Evolutionary conservation across 2,888 invertebrate species (phyloP), one percentile per base, ranked within the genome.

Genomic region (Andrena marginata): DNA sequence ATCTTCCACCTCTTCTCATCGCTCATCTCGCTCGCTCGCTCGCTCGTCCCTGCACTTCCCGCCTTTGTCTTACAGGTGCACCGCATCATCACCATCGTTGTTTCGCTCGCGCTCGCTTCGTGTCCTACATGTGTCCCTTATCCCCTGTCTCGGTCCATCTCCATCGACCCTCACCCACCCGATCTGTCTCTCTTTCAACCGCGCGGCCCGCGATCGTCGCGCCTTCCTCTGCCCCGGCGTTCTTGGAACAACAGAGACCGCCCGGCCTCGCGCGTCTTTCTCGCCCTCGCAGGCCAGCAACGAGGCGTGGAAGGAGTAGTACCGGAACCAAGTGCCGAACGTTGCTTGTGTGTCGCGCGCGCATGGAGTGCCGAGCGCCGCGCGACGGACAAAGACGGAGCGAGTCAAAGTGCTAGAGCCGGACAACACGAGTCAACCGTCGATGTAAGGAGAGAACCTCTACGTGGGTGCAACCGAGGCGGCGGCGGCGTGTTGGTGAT

Each of bases 351-450:
- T 82, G 80, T 82, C 84, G 72, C 67, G 82, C 67, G 82, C 76
- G 82, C 63, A 67, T 59, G 63, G 56, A 65, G 71, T 56, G 79
- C 64, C 63, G 70, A 56, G 54, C 71, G 69, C 63, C 67, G 77
- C 49, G 72, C 51, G 31, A 13, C 10, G 56, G 86, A 87, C 79
- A 80, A 84, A 76, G 82, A 83, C 33, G 35, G 85, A 78, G 72
- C 51, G 82, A 84, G 82, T 74, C 83, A 86, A 88, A 89, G 89
- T 85, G 87, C 82, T 78, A 75, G 81, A 77, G 83, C 83, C 85
- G 86, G 88, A 89, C 87, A 85, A 81, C 85, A 80, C 89, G 83
- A 86, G 85, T 86, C 85, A 86, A 85, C 80, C 86, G 84, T 80
- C 82, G 83, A 86, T 82, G 88, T 87, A 85, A 87, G 88, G 81